phyloP scores from a whole-genome alignment of 2,797 vertebrate genomes.

The Linurgus olivaceus region DNA sequence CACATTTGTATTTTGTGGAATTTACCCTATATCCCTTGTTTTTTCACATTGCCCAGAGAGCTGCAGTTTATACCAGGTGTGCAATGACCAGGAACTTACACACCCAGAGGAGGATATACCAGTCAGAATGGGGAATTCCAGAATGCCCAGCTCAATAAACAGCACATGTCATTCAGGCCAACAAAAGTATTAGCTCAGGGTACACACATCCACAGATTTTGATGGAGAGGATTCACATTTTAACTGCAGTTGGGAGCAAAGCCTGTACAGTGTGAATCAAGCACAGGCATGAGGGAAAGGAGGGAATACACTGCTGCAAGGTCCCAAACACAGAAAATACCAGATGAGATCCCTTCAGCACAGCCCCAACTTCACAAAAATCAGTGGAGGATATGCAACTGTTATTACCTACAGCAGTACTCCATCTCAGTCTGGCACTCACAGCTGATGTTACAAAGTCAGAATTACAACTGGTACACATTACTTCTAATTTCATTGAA shows the following conservation, averaged over 20 bases:
- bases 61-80: neutral
- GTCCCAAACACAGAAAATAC: neutral
- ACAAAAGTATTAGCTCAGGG: neutral
- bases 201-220: neutral
- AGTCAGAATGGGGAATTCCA: neutral
- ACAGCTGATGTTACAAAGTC: conserved; percentile 2
- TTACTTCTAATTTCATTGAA: neutral
- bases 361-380: neutral
- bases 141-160: neutral
- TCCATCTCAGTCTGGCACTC: neutral
- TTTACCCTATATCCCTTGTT: neutral
- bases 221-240: neutral
- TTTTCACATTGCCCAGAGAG: neutral
- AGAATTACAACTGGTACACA: neutral
- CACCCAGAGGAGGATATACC: neutral
- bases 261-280: neutral
- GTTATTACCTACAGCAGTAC: neutral
- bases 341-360: neutral
- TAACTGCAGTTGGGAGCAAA: neutral
- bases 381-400: neutral
- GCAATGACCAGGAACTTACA: neutral
- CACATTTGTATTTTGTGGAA: neutral
- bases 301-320: neutral
- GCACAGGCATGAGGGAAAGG: neutral
- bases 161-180: neutral